Conservation (phyloP, 2,797 vertebrate genomes). For the Rhinophrynus dorsalis region DNA sequence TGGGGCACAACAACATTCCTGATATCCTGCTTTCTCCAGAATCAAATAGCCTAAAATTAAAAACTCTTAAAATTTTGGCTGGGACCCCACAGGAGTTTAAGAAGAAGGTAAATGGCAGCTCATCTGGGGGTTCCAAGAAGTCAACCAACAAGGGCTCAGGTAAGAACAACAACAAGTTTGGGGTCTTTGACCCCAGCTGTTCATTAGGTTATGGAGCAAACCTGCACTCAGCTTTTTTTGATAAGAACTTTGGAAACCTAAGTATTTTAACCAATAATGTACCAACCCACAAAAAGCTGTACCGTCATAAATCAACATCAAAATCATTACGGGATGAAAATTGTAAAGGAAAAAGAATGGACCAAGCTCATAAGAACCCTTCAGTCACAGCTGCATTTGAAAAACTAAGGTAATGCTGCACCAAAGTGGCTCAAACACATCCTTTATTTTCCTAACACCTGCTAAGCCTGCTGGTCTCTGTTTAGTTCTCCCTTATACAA, state of each 20-base stretch:
- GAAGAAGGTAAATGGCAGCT: slow-evolving; percentile 81
- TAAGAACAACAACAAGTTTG: slow-evolving; percentile 87
- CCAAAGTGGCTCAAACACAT: slow-evolving; percentile 87
- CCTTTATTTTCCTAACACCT: slow-evolving; percentile 78
- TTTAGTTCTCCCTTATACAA: slow-evolving; percentile 73
- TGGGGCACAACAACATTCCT: slow-evolving; percentile 70
- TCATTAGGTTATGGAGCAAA: slow-evolving; percentile 80
- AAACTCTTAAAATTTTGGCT: slow-evolving; percentile 97
- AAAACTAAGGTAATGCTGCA: slow-evolving; percentile 99
- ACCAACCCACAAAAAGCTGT: slow-evolving; percentile 98
- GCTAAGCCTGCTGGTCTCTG: slow-evolving; percentile 72
- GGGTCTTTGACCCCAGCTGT: slow-evolving; percentile 77
- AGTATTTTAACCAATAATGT: slow-evolving; percentile 88
- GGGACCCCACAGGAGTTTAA: slow-evolving; percentile 92
- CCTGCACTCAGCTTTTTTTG: slow-evolving; percentile 80
- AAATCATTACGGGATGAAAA: slow-evolving; percentile 96
- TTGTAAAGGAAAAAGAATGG: slow-evolving; percentile 90
- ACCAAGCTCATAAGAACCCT: slow-evolving; percentile 92
- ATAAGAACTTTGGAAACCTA: slow-evolving; percentile 90
- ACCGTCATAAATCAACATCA: slow-evolving; percentile 98
- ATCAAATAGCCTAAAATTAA: slow-evolving; percentile 95
- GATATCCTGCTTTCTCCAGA: slow-evolving; percentile 88
- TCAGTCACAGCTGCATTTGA: slow-evolving; percentile 96
- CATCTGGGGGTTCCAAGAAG: slow-evolving; percentile 81
- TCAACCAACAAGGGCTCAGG: slow-evolving; percentile 81